phyloP scores from a whole-genome alignment of 2,888 invertebrate species.

The Steromphala cineraria region DNA sequence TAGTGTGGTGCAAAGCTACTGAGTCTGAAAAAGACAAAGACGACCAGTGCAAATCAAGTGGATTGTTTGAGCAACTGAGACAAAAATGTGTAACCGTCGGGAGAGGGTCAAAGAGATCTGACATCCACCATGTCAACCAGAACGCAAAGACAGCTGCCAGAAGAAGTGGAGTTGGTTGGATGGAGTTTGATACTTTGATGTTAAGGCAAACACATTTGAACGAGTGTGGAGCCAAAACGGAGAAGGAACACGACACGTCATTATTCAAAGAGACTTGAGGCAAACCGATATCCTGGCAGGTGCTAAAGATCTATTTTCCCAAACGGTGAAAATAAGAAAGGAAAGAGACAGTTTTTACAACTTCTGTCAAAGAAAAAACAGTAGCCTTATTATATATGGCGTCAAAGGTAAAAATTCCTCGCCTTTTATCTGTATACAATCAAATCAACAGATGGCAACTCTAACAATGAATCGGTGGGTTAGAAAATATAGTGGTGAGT shows the following conservation, averaged over 20 bases:
- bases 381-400: too few species aligned
- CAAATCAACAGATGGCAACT: too few species aligned
- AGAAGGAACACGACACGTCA: neutral
- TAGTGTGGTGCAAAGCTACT: neutral
- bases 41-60: neutral
- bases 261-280: neutral
- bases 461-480: too few species aligned
- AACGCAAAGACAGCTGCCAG: neutral
- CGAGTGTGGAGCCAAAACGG: neutral
- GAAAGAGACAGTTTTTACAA: too few species aligned
- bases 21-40: neutral
- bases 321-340: neutral
- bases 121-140: neutral
- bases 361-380: too few species aligned
- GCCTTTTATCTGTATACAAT: too few species aligned
- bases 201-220: neutral
- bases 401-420: too few species aligned
- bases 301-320: neutral
- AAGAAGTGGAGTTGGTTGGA: neutral
- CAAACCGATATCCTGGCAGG: neutral
- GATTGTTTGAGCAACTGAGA: neutral
- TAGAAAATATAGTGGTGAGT: too few species aligned
- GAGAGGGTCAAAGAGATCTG: neutral
- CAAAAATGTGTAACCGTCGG: neutral
- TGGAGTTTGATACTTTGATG: neutral